Base-by-base conservation (phyloP, 2,888 invertebrate species). In the Phorcus lineatus region DNA sequence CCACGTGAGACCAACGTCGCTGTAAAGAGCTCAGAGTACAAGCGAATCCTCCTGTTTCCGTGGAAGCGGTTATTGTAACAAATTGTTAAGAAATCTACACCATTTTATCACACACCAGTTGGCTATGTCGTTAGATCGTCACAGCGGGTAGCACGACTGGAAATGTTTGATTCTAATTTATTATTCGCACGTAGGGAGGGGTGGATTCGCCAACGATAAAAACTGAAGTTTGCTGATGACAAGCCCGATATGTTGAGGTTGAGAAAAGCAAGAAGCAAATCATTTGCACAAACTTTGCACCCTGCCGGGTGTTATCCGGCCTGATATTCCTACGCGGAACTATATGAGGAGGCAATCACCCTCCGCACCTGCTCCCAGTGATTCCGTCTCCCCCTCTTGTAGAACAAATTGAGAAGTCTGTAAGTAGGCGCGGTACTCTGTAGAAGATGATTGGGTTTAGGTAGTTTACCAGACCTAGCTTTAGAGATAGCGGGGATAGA, bases 161-260 rank as follows among this genome's bases (percentile, higher is more conserved):
- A 62, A 62, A 62, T 62, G 62, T 24, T 62, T 62, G 62, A 62
- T 62, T 62, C 62, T 62, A 62, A 62, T 62, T 62, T 62, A 62
- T 62, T 62, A 62, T 62, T 62, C 62, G 24, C 62, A 62, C 62
- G 62, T 28, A 62, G 62, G 62, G 62, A 62, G 62, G 62, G 62
- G 22, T 62, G 62, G 24, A 62, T 62, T 62, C 13, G 62, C 28
- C 28, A 28, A 62, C 28, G 28, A 28, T 28, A 62, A 62, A 62
- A 62, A 28, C 28, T 28, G 62, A 62, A 28, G 62, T 62, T 62
- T 62, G 62, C 13, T 28, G 62, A 62, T 62, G 62, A 62, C 62
- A 62, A 24, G 62, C 3, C 9, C 62, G 62, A 62, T 62, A 62
- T 24, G 28, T 24, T 28, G 62, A 28, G 3, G 62, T 62, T 62